These are phyloP conservation scores for Peribatodes rhomboidaria DNA, from an alignment of 2,888 invertebrate genomes.

Conservation along the genomic window DNA sequence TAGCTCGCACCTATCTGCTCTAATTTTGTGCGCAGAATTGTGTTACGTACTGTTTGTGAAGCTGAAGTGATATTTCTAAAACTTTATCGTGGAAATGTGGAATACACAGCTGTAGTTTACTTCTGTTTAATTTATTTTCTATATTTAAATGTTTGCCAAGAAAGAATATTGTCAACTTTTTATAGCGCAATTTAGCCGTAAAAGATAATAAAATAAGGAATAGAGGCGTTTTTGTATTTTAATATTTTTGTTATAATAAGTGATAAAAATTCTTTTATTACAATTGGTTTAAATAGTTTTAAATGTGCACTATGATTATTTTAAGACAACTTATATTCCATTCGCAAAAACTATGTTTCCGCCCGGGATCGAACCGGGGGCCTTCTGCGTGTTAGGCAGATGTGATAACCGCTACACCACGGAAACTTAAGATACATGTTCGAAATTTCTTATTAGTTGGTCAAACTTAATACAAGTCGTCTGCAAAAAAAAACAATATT, in stretches of 20 bases:
- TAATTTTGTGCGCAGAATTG: constrained; percentile 19
- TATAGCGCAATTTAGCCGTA: too few relatives aligned
- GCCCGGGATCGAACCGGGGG: constrained; percentile 96
- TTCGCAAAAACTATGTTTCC: constrained; percentile 87
- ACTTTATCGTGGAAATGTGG: neutral
- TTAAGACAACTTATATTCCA: too few relatives aligned
- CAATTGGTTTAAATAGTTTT: too few relatives aligned
- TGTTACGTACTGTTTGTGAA: constrained; percentile 13
- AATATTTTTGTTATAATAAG: too few relatives aligned
- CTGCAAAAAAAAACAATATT: neutral
- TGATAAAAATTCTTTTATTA: too few relatives aligned
- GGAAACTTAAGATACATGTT: constrained; percentile 84
- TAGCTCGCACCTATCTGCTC: constrained; percentile 24
- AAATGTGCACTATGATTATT: too few relatives aligned
- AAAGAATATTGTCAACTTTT: too few relatives aligned
- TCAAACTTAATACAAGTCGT: neutral
- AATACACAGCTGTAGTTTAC: too few relatives aligned
- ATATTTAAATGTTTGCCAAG: too few relatives aligned
- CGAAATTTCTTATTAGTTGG: constrained; percentile 17
- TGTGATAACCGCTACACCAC: constrained; percentile 97
- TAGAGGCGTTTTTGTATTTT: too few relatives aligned
- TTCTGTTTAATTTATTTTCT: too few relatives aligned
- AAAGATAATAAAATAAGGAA: too few relatives aligned
- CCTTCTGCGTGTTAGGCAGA: constrained; percentile 97
- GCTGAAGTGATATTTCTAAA: neutral